Evolutionary conservation across 2,888 invertebrate species (phyloP).

Genomic region (Macrosiphum euphorbiae): DNA sequence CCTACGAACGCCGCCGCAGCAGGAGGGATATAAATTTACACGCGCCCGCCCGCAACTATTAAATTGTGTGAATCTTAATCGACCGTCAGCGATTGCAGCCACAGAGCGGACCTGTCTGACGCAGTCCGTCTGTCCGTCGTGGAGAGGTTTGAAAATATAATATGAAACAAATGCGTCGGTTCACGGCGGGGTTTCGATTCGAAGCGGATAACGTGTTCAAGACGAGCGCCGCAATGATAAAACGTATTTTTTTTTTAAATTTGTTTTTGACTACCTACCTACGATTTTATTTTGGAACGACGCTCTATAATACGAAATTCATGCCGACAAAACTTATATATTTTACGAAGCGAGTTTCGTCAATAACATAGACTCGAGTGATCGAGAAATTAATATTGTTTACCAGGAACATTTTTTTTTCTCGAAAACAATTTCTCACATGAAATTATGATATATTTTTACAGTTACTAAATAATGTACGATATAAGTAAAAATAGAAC

Average conservation of each 20-base stretch:
- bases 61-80: not conserved
- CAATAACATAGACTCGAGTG: not conserved
- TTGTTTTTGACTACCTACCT: not conserved
- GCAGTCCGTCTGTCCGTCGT: not conserved
- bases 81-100: not conserved
- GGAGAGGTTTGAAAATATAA: not conserved
- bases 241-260: no score
- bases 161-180: not conserved
- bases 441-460: not conserved
- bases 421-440: not conserved
- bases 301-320: not conserved
- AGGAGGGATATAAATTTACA: constrained; percentile 7
- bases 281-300: not conserved
- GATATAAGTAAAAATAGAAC: not conserved
- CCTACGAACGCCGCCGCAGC: not conserved
- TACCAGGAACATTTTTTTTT: not conserved
- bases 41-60: not conserved
- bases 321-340: not conserved
- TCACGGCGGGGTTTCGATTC: not conserved
- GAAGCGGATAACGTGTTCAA: not conserved
- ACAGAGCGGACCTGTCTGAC: not conserved
- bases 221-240: not conserved
- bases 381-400: not conserved
- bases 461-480: not conserved
- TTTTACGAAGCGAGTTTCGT: not conserved